Conservation (phyloP, 2,797 vertebrate genomes). For the Alfaro cultratus region DNA sequence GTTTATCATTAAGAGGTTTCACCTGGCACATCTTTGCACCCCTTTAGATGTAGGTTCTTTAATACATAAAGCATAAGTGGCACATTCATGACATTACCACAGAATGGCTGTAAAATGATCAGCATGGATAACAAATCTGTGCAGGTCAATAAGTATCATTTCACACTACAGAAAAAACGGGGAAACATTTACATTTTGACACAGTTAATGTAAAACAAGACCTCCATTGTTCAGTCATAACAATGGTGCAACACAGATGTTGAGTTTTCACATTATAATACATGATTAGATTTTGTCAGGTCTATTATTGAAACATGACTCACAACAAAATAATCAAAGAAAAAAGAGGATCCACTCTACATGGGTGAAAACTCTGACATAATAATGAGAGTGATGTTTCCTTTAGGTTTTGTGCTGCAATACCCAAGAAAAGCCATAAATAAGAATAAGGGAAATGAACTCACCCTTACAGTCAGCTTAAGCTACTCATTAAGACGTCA, state of each 20-base stretch:
- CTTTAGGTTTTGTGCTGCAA: not conserved
- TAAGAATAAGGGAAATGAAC: not conserved
- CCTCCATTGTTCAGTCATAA: no score
- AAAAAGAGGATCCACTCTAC: not conserved
- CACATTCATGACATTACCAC: not conserved
- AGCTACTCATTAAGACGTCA: not conserved
- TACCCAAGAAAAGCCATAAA: not conserved
- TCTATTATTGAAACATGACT: not conserved
- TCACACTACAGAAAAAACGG: not conserved
- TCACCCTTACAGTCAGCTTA: not conserved
- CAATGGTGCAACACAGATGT: not conserved
- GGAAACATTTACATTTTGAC: not conserved
- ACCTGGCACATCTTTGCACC: not conserved
- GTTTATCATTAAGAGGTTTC: not conserved
- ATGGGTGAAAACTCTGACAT: not conserved
- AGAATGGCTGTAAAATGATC: not conserved
- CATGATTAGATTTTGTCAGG: not conserved
- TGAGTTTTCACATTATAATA: conserved; percentile 1
- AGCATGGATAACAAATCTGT: not conserved
- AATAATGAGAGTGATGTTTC: not conserved
- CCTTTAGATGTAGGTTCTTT: not conserved
- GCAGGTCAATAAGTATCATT: not conserved
- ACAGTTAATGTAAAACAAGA: not conserved
- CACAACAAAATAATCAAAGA: not conserved
- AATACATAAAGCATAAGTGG: not conserved